phyloP scores from a whole-genome alignment of 2,113 vertebrate genomes.

The Ammodytes marinus region DNA sequence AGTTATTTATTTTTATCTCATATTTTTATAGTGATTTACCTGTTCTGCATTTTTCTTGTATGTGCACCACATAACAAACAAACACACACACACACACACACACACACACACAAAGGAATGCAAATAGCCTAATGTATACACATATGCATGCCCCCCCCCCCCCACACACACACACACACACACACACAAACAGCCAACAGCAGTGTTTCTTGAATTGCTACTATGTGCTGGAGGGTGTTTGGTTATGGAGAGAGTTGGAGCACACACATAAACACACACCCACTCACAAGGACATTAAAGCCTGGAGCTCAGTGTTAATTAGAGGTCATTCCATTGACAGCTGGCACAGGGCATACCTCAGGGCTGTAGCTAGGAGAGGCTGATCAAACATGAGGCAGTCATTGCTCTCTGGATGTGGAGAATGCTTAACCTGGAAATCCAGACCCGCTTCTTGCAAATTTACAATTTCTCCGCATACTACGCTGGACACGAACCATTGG shows the following conservation, averaged over 20 bases:
- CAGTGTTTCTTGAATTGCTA: slow-evolving; percentile 45
- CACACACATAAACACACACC: slow-evolving; percentile 69
- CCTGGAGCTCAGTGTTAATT: slow-evolving; percentile 70
- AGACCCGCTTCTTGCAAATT: too few species aligned
- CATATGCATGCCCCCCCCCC: slow-evolving; percentile 32
- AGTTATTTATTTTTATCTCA: too few species aligned
- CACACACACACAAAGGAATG: slow-evolving; percentile 22
- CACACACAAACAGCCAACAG: slow-evolving; percentile 46
- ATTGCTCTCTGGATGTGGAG: slow-evolving; percentile 35
- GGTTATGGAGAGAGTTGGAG: slow-evolving; percentile 65
- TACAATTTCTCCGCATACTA: too few species aligned
- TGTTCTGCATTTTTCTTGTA: slow-evolving; percentile 13
- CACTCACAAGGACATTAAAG: slow-evolving; percentile 70
- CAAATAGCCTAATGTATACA: slow-evolving; percentile 21
- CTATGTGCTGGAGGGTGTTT: slow-evolving; percentile 64
- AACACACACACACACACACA: slow-evolving; percentile 23
- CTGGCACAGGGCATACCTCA: slow-evolving; percentile 53
- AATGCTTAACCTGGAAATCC: slow-evolving; percentile 17
- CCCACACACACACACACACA: slow-evolving; percentile 32
- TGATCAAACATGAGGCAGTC: slow-evolving; percentile 32
- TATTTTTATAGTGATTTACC: too few species aligned
- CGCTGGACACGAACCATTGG: too few species aligned
- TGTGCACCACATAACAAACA: slow-evolving; percentile 16
- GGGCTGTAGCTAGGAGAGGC: slow-evolving; percentile 20
- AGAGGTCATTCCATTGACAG: slow-evolving; percentile 72